Evolutionary conservation across 1,140 invertebrate genomes (phyloP), one percentile per base, ranked within the genome.

Genomic region (Papilio dardanus): DNA sequence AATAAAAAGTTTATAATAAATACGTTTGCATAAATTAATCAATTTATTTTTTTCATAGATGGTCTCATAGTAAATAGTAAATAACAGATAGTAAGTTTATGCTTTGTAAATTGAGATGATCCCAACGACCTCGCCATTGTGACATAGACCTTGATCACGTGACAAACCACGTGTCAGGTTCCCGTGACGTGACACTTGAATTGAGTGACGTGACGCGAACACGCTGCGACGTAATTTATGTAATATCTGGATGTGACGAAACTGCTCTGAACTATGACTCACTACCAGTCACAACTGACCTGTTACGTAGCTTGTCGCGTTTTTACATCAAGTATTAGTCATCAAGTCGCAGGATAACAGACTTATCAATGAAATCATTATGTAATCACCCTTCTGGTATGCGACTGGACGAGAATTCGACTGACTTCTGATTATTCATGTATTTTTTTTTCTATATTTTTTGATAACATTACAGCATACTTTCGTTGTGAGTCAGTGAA

Each of bases 161-260:
- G 71, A 33, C 30, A 8, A 16, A 21, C 28, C 40, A 76, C 75
- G 28, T 71, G 75, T 71, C 21, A 19, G 40, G 74, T 16, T 67
- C 75, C 68, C 33, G 67, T 69, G 42, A 75, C 74, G 62, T 42
- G 35, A 66, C 68, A 71, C 67, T 42, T 24, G 42, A 71, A 37
- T 77, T 74, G 37, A 76, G 62, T 78, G 68, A 78, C 67, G 67
- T 78, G 68, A 74, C 76, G 62, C 71, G 71, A 68, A 54, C 74
- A 76, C 76, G 66, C 69, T 33, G 69, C 46, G 30, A 54, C 71
- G 42, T 73, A 80, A 82, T 76, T 80, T 79, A 74, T 77, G 75
- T 78, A 77, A 80, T 68, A 82, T 88, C 81, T 87, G 83, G 85
- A 89, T 87, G 86, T 90, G 88, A 90, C 87, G 83, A 85, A 80